Conservation (phyloP, 2,797 vertebrate genomes). For the Micrastur ruficollis region DNA sequence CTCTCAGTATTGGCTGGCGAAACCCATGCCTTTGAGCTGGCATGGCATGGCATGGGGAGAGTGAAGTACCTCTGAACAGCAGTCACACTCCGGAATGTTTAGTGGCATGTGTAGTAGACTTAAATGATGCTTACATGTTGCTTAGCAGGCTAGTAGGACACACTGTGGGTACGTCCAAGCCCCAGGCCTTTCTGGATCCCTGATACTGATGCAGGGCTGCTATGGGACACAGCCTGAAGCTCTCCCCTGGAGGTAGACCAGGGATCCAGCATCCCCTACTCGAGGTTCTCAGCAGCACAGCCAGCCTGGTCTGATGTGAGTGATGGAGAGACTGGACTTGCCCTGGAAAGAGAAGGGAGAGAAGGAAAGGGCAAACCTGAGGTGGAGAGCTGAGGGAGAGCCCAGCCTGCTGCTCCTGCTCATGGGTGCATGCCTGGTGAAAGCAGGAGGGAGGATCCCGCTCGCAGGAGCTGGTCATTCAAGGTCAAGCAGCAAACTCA, state of each 20-base stretch:
- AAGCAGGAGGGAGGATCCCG: not conserved
- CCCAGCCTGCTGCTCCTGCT: not conserved
- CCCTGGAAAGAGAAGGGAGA: not conserved
- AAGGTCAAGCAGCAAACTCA: not conserved
- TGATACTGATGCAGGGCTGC: not conserved
- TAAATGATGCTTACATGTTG: not conserved
- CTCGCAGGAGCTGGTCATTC: not conserved
- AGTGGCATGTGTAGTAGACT: not conserved
- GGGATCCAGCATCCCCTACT: not conserved
- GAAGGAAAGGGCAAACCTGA: not conserved
- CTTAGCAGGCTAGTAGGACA: not conserved
- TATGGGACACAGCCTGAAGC: not conserved
- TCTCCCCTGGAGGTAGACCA: not conserved
- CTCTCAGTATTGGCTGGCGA: not conserved
- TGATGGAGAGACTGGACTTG: not conserved
- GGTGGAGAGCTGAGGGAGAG: not conserved
- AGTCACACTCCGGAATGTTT: not conserved
- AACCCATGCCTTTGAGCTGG: not conserved
- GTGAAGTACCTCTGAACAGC: not conserved
- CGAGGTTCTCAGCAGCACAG: not conserved
- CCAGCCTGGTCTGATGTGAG: not conserved
- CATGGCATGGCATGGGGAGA: not conserved
- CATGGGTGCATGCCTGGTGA: not conserved
- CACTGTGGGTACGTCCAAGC: not conserved
- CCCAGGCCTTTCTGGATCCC: not conserved